Evolutionary conservation across 2,113 vertebrate genomes (phyloP), one percentile per base, ranked within the genome.

Genomic region (Jaculus jaculus): DNA sequence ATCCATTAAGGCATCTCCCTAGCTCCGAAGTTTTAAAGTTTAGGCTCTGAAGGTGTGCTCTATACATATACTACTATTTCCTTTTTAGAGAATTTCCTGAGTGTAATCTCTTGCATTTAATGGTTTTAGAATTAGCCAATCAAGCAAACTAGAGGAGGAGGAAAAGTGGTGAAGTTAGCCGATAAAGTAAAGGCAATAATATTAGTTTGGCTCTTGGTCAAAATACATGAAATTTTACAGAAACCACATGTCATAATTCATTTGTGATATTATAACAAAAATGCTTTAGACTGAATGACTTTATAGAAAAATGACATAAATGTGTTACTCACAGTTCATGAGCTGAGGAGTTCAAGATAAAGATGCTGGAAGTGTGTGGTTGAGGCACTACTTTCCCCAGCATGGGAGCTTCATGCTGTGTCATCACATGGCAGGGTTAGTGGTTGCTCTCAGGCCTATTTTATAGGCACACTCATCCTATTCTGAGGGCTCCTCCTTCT

Each of bases 31-130:
- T 68, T 51, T 51, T 17, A 24, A 90, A 28, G 16, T 85, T 90
- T 90, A 72, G 20, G 15, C 69, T 71, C 8, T 23, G 20, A 82
- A 2, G 11, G 1, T 84, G 26, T 82, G 15, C 17, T 90, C 24
- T 85, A 8, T 21, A 47, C 12, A 51, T 51, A 87, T 6, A 68
- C 32, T 84, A 65, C 6, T 58, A 69, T 10, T n/a, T 39, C 16
- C 16, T 80, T 81, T 92, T 71, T 54, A 80, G 23, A 93, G 24
- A 94, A 92, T 72, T 51, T 26, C 23, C 32, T 84, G 73, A 73
- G 78, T 94, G 17, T 32, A n/a, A 81, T 72, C 75, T 13, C 68
- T 80, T 54, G 63, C 13, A 90, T 47, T 65, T 80, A 80, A 39
- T 6, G 30, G 17, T 90, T 77, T 94, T 87, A 80, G 42, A 30